These are phyloP conservation scores for Rhegmatorhina hoffmannsi DNA, from an alignment of 2,113 vertebrate species.

Conservation along the genomic window DNA sequence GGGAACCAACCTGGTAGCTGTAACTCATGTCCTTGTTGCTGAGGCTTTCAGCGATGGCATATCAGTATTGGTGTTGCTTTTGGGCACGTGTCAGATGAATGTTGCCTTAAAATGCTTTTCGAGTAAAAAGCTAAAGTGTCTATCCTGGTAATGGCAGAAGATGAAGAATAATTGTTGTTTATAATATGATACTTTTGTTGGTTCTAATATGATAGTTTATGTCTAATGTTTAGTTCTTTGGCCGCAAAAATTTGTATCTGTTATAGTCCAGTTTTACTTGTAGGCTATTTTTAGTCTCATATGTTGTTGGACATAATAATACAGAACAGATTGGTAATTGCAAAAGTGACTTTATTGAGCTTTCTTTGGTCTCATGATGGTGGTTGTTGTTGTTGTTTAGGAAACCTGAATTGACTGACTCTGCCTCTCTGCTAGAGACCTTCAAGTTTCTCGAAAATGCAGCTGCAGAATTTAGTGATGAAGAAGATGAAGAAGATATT, in stretches of 20 bases:
- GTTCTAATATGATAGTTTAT: neutral
- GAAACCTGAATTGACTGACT: conserved; percentile 91
- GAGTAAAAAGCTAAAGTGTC: neutral
- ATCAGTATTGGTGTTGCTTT: neutral
- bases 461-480: conserved; percentile 92
- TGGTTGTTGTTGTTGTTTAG: conserved; percentile 73
- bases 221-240: neutral
- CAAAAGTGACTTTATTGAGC: neutral
- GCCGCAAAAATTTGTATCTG: neutral
- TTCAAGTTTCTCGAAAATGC: conserved; percentile 94
- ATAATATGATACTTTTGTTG: neutral
- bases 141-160: neutral
- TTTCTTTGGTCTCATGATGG: neutral
- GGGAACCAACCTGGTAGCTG: neutral
- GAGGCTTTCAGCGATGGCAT: neutral
- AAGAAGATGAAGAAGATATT: conserved; percentile 94
- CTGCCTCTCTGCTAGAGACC: conserved; percentile 88
- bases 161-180: neutral
- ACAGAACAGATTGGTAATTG: neutral
- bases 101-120: neutral
- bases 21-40: neutral
- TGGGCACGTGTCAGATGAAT: neutral
- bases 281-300: neutral
- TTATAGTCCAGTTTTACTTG: neutral
- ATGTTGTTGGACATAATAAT: neutral